A percentile compares a stretch with the other conserved stretches of the same genome.
phyloP scores from a whole-genome alignment of 2,888 invertebrate genomes.

The Apomyelois bistriatella region DNA sequence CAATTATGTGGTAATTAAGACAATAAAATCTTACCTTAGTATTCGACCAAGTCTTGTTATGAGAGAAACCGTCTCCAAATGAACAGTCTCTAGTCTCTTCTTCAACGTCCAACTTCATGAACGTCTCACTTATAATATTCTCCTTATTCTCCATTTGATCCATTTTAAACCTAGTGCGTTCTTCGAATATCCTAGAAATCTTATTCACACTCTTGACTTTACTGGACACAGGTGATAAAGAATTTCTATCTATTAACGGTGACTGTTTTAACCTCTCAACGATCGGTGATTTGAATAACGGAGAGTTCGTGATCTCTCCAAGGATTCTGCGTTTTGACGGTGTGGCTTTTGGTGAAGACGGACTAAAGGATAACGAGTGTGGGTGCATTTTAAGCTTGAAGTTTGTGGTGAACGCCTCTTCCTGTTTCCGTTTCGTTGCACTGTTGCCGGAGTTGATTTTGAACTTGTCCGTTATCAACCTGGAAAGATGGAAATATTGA shows the following conservation, averaged over 20 bases:
- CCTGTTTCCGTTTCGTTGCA: slow-evolving; percentile 62
- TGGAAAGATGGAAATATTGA: slow-evolving; percentile 45
- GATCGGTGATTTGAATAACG: slow-evolving; percentile 27
- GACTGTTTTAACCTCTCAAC: slow-evolving; percentile 28
- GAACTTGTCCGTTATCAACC: slow-evolving; percentile 77
- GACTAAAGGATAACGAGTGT: slow-evolving; percentile 54
- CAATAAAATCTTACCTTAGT: slow-evolving; percentile 46
- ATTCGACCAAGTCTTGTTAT: slow-evolving; percentile 43
- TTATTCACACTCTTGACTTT: slow-evolving; percentile 33
- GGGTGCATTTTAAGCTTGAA: slow-evolving; percentile 68
- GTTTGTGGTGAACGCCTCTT: slow-evolving; percentile 52
- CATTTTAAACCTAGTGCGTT: slow-evolving; percentile 55
- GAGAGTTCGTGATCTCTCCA: slow-evolving; percentile 43
- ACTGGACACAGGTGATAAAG: background rate
- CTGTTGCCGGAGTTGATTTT: slow-evolving; percentile 73
- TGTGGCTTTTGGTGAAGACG: slow-evolving; percentile 46
- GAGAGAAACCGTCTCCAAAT: slow-evolving; percentile 44
- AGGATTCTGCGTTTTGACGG: slow-evolving; percentile 54
- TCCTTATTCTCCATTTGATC: slow-evolving; percentile 62
- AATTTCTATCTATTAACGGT: slow-evolving; percentile 23
- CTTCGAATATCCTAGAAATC: slow-evolving; percentile 58
- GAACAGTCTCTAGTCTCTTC: slow-evolving; percentile 66
- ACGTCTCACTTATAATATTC: slow-evolving; percentile 48
- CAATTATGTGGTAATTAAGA: too few relatives aligned
- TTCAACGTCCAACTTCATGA: slow-evolving; percentile 53